Evolutionary conservation across 2,113 vertebrate species (phyloP).

Genomic region (Henicopernis longicauda): DNA sequence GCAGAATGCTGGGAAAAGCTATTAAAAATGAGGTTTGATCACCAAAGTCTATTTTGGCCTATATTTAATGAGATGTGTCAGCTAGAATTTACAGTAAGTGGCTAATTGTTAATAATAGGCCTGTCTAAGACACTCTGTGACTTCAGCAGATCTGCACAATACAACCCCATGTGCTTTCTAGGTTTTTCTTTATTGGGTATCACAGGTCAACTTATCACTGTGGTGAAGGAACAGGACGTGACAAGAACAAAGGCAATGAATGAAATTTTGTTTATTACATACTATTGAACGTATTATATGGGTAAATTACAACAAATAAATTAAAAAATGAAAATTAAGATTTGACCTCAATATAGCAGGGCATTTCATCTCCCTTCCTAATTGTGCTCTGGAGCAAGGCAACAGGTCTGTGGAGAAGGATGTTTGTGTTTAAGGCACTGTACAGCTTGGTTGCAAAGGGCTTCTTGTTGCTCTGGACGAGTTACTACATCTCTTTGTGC

Average conservation of each 20-base stretch:
- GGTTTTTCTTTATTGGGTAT: neutral
- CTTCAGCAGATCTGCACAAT: constrained; percentile 37
- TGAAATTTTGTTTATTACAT: neutral
- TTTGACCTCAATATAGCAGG: neutral
- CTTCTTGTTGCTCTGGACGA: neutral
- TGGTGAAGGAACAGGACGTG: neutral
- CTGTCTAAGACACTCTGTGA: constrained; percentile 33
- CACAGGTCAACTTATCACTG: neutral
- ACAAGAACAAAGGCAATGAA: neutral
- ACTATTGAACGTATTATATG: neutral
- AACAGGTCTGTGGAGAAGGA: neutral
- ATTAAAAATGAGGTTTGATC: constrained; percentile 65
- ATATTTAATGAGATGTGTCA: constrained; percentile 65
- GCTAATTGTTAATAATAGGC: constrained; percentile 69
- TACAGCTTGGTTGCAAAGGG: neutral
- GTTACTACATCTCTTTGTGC: neutral
- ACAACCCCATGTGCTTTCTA: neutral
- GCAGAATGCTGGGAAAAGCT: constrained; percentile 62
- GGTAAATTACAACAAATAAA: neutral
- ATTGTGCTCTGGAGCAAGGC: neutral
- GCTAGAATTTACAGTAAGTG: constrained; percentile 68
- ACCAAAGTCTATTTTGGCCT: constrained; percentile 58
- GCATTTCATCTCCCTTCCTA: neutral
- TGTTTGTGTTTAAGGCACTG: neutral
- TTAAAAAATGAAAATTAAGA: neutral